These are phyloP conservation scores for Lasiurus cinereus DNA, from an alignment of 2,113 vertebrate species.

Conservation along the genomic window DNA sequence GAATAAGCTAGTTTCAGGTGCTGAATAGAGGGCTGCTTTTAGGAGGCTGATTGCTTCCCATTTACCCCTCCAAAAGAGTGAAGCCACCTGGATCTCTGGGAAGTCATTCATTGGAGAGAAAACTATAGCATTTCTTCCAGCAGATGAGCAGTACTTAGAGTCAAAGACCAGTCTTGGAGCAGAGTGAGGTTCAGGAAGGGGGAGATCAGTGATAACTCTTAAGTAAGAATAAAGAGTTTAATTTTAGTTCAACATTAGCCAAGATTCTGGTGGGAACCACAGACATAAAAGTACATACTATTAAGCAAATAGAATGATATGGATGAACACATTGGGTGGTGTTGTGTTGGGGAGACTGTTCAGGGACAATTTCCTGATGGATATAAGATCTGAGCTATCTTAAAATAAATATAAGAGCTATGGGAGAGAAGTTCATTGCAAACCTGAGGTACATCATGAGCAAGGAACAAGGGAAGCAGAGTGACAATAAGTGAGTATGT, in stretches of 20 bases:
- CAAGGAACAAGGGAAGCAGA: not conserved
- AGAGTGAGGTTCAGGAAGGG: not conserved
- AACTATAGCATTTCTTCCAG: not conserved
- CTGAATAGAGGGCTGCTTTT: not conserved
- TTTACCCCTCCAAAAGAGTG: not conserved
- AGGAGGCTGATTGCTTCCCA: not conserved
- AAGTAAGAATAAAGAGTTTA: conserved; percentile 44
- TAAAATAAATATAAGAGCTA: not conserved
- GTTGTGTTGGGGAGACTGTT: not conserved
- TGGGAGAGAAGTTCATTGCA: not conserved
- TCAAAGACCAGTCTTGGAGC: conserved; percentile 3
- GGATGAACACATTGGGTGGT: not conserved
- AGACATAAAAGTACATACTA: not conserved
- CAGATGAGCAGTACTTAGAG: not conserved
- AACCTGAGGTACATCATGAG: not conserved
- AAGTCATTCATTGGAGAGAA: not conserved
- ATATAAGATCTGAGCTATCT: not conserved
- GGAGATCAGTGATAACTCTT: not conserved
- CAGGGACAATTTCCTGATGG: not conserved
- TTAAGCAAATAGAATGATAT: not conserved
- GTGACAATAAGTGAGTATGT: not conserved
- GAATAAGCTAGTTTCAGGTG: not conserved
- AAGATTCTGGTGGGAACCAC: not conserved
- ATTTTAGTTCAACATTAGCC: not conserved
- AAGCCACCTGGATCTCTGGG: not conserved